Conservation (phyloP, 2,797 vertebrate species). For the Prunella strophiata region DNA sequence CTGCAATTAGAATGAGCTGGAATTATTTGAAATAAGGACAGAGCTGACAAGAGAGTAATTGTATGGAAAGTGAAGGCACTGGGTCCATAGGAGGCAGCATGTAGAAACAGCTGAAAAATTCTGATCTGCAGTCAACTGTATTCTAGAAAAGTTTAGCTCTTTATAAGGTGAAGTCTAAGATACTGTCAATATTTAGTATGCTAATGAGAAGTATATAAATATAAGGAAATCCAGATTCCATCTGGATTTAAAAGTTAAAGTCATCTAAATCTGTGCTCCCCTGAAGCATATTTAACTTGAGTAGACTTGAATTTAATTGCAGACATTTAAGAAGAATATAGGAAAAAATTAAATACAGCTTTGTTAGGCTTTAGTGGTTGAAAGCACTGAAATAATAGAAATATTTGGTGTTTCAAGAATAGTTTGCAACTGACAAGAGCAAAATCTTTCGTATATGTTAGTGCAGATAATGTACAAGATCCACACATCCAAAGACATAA, state of each 20-base stretch:
- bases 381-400: neutral
- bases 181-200: neutral
- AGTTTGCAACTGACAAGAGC: neutral
- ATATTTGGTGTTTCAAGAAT: conserved; percentile 2
- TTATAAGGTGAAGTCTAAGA: neutral
- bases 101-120: neutral
- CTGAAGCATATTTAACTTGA: conserved; percentile 47
- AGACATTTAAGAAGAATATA: neutral
- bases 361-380: neutral
- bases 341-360: neutral
- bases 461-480: neutral
- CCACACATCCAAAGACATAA: neutral
- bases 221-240: neutral
- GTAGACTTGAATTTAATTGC: neutral
- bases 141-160: neutral
- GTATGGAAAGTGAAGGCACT: neutral
- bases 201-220: conserved; percentile 18
- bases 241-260: neutral
- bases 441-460: neutral
- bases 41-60: neutral
- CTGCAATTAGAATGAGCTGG: neutral
- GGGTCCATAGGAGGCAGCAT: neutral
- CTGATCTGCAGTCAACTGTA: neutral
- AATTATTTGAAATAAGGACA: neutral
- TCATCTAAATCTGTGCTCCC: neutral